Evolutionary conservation across 2,888 invertebrate species (phyloP).

Genomic region (Thera obeliscata): DNA sequence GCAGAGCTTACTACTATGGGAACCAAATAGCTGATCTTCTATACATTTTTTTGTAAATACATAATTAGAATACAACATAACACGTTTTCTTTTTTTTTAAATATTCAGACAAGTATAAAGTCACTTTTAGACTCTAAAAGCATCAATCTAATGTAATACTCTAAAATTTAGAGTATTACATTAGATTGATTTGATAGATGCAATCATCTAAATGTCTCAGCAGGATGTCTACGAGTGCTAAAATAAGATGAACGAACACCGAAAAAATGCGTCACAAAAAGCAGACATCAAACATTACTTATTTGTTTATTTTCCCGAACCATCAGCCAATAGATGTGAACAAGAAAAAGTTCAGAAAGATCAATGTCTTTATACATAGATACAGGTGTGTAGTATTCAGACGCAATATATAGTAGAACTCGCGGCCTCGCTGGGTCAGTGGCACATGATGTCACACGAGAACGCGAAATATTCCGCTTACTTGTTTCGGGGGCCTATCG

Average conservation of each 20-base stretch:
- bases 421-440: conserved; percentile 79
- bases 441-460: conserved; percentile 76
- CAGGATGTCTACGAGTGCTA: conserved; percentile 13
- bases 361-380: conserved; percentile 16
- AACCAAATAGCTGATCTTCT: no score
- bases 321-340: conserved; percentile 38
- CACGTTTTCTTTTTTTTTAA: background rate
- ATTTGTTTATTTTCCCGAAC: conserved; percentile 43
- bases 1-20: no score
- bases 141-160: no score
- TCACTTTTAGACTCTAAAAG: background rate
- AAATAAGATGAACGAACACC: conserved; percentile 27
- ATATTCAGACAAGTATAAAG: conserved; percentile 11
- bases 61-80: no score
- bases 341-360: conserved; percentile 25
- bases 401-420: conserved; percentile 60
- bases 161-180: background rate
- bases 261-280: conserved; percentile 44
- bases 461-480: conserved; percentile 66
- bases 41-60: no score
- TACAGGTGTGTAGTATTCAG: conserved; percentile 41
- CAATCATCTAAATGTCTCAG: conserved; percentile 14
- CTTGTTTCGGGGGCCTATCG: conserved; percentile 52
- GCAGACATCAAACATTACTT: conserved; percentile 34
- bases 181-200: conserved; percentile 18